Percentiles rank a stretch among this genome's conserved stretches.
phyloP scores from a whole-genome alignment of 2,888 invertebrate species.

The Hirtodrosophila duncani region DNA sequence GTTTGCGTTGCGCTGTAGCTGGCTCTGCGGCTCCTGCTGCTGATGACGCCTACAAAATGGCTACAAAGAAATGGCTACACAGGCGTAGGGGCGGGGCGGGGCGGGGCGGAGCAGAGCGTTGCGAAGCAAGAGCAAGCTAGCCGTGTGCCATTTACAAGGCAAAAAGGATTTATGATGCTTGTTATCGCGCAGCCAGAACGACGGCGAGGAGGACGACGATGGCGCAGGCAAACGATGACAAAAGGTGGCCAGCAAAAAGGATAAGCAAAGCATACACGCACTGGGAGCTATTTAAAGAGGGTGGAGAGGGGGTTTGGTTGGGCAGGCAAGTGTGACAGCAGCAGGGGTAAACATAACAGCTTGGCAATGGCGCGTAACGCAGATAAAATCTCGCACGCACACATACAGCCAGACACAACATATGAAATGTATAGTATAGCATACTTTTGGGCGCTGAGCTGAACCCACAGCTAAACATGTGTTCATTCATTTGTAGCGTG shows the following conservation, averaged over 20 bases:
- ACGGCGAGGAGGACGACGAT: conserved; percentile 11
- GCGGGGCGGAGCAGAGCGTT: not conserved
- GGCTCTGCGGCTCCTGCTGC: conserved; percentile 5
- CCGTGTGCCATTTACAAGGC: conserved; percentile 54
- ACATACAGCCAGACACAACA: conserved; percentile 26
- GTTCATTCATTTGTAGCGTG: conserved; percentile 56
- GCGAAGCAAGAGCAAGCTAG: conserved; percentile 21
- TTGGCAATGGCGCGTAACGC: conserved; percentile 49
- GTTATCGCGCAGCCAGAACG: conserved; percentile 62
- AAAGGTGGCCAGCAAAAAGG: conserved; percentile 55
- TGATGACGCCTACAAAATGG: conserved; percentile 42
- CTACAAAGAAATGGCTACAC: conserved; percentile 22
- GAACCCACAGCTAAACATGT: conserved; percentile 52
- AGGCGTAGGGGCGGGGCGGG: not conserved
- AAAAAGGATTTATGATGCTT: conserved; percentile 72
- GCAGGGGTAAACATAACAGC: not conserved
- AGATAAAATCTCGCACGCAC: conserved; percentile 54
- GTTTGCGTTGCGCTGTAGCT: conserved; percentile 18
- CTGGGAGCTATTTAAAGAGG: not conserved
- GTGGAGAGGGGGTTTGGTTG: not conserved
- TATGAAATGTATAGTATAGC: conserved; percentile 25
- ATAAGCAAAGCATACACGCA: conserved; percentile 13
- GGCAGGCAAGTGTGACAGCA: not conserved
- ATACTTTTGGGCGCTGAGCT: conserved; percentile 37
- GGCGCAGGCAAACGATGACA: conserved; percentile 60